Conservation (phyloP, 2,888 invertebrate genomes). For the Drosophila vallismaia region DNA sequence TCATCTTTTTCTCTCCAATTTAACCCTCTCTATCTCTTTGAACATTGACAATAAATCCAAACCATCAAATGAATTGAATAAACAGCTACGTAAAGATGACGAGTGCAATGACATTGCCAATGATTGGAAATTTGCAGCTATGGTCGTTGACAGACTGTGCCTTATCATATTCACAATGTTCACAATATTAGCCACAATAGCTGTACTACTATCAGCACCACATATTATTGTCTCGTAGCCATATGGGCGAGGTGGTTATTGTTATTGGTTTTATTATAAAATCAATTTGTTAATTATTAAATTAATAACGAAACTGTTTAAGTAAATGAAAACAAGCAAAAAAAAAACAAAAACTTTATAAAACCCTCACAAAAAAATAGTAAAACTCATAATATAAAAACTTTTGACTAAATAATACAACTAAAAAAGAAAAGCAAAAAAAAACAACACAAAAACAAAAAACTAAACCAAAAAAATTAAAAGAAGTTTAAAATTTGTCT, state of each 20-base stretch:
- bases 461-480: constrained; percentile 34
- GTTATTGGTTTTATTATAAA: constrained; percentile 85
- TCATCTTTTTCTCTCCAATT: constrained; percentile 27
- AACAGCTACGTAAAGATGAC: constrained; percentile 95
- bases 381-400: constrained; percentile 64
- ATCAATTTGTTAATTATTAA: constrained; percentile 85
- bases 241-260: constrained; percentile 85
- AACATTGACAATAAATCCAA: constrained; percentile 10
- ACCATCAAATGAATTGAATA: constrained; percentile 14
- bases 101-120: constrained; percentile 96
- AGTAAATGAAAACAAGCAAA: constrained; percentile 78
- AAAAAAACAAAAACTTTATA: constrained; percentile 57
- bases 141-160: constrained; percentile 99
- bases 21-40: constrained; percentile 15
- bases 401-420: constrained; percentile 69
- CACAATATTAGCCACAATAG: constrained; percentile 98
- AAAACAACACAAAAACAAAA: constrained; percentile 18
- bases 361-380: constrained; percentile 56
- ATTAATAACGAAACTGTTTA: constrained; percentile 85
- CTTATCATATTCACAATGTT: constrained; percentile 99
- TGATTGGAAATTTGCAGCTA: constrained; percentile 99
- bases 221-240: constrained; percentile 87
- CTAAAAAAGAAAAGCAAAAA: constrained; percentile 4
- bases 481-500: constrained; percentile 50
- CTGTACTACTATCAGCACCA: constrained; percentile 98